Conservation (phyloP, 1,140 invertebrate species). For the Drosophila pandora region DNA sequence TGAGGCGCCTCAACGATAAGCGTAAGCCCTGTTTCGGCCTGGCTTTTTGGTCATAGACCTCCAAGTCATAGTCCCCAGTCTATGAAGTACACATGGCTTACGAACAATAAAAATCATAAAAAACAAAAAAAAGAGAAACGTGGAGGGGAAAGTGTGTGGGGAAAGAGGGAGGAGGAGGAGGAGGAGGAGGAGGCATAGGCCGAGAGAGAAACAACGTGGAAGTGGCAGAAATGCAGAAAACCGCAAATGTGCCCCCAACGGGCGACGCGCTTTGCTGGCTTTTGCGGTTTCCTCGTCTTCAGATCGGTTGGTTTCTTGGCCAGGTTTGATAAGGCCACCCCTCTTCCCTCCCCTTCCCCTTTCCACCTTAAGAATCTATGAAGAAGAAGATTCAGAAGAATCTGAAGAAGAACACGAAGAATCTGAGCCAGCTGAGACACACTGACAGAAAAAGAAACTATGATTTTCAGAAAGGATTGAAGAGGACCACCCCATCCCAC, state of each 20-base stretch:
- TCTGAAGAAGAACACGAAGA: neutral
- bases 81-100: slow-evolving; percentile 6
- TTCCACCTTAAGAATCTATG: no score
- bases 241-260: slow-evolving; percentile 49
- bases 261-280: slow-evolving; percentile 71
- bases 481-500: no score
- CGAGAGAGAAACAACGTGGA: slow-evolving; percentile 26
- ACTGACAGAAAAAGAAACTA: no score
- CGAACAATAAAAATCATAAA: slow-evolving; percentile 45
- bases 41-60: slow-evolving; percentile 69
- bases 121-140: slow-evolving; percentile 22
- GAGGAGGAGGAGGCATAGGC: neutral
- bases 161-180: neutral
- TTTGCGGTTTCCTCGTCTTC: slow-evolving; percentile 50
- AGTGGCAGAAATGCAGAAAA: slow-evolving; percentile 65
- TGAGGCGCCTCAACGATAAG: slow-evolving; percentile 50
- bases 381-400: slow-evolving; percentile 1
- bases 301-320: neutral
- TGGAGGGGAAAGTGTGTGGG: neutral
- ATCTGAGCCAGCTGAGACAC: no score
- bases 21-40: slow-evolving; percentile 54
- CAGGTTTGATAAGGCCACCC: slow-evolving; percentile 28
- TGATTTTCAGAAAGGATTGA: no score
- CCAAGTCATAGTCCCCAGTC: neutral
- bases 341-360: no score